A percentile compares a stretch with the other conserved stretches of the same genome.
Evolutionary conservation across 1,140 invertebrate species (phyloP).

Genomic region (Drosophila neocordata): DNA sequence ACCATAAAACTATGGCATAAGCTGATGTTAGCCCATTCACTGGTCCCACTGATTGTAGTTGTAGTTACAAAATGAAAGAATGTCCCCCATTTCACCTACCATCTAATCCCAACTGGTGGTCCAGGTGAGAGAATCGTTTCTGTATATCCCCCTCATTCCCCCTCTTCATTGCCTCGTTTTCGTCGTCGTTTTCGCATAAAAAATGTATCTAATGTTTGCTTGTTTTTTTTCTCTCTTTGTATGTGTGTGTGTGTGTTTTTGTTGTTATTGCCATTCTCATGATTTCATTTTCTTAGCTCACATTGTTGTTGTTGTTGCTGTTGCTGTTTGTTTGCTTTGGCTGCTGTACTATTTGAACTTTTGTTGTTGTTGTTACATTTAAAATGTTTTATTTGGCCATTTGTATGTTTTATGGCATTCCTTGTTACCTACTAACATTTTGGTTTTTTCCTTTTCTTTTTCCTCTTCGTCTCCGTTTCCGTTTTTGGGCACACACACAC

Average conservation of each 20-base stretch:
- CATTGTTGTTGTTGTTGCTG: constrained; percentile 5
- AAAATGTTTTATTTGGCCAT: constrained; percentile 81
- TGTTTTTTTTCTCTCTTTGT: constrained; percentile 13
- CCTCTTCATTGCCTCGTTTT: background rate
- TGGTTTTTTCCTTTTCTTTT: background rate
- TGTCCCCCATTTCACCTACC: too few relatives aligned
- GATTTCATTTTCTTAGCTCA: constrained; percentile 71
- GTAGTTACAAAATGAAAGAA: background rate
- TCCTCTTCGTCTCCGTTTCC: background rate
- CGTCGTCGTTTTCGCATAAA: constrained; percentile 43
- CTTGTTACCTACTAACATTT: constrained; percentile 54
- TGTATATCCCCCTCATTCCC: background rate
- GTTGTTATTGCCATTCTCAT: constrained; percentile 52
- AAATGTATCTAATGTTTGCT: constrained; percentile 71
- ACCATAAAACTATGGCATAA: background rate
- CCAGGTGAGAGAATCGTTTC: background rate
- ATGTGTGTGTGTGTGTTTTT: background rate
- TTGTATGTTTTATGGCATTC: constrained; percentile 79
- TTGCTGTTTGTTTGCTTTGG: constrained; percentile 35
- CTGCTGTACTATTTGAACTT: constrained; percentile 21
- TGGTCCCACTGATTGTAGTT: constrained; percentile 3
- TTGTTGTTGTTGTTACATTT: constrained; percentile 76
- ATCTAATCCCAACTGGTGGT: background rate
- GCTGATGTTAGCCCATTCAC: background rate
- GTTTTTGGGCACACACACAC: background rate